Percentiles rank a stretch among this genome's conserved stretches.
These are phyloP conservation scores for Eunapius fragilis DNA, from an alignment of 37 sponge, comb jelly and placozoan genomes.

Conservation along the genomic window DNA sequence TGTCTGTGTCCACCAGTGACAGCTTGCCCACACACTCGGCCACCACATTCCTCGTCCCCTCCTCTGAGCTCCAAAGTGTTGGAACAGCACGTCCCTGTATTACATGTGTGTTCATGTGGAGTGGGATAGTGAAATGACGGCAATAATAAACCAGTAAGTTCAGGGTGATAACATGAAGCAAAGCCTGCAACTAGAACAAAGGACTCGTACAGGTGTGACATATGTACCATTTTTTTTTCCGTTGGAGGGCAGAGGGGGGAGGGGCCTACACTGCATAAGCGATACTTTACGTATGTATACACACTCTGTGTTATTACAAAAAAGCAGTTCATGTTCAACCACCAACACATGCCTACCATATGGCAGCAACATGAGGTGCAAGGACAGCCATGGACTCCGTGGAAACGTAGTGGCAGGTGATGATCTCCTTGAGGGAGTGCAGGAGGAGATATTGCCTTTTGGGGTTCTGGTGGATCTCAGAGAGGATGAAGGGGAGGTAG, in stretches of 20 bases:
- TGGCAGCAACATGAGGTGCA: slow-evolving; percentile 62
- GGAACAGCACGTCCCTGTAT: slow-evolving; percentile 84
- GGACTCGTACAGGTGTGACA: too few species aligned
- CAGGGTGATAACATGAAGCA: too few species aligned
- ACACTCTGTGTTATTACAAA: too few species aligned
- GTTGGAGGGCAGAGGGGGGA: too few species aligned
- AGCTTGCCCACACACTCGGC: slow-evolving; percentile 99
- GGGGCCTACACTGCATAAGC: too few species aligned
- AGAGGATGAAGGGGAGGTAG: slow-evolving; percentile 91
- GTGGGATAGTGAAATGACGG: not conserved
- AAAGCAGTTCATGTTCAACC: too few species aligned
- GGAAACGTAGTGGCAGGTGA: slow-evolving; percentile 67
- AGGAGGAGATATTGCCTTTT: slow-evolving; percentile 93
- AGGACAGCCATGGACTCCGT: slow-evolving; percentile 60
- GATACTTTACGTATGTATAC: too few species aligned
- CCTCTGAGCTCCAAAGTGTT: slow-evolving; percentile 88
- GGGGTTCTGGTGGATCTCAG: slow-evolving; percentile 85
- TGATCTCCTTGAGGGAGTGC: slow-evolving; percentile 96
- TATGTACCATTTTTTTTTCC: too few species aligned
- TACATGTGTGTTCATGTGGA: not conserved
- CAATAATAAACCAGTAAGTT: too few species aligned
- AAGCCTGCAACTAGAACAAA: too few species aligned
- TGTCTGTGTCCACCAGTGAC: slow-evolving; percentile 89
- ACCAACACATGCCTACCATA: too few species aligned
- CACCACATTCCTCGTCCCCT: slow-evolving; percentile 96